Percentiles rank a stretch among this genome's conserved stretches.
phyloP scores from a whole-genome alignment of 2,797 vertebrate genomes.

The Gastrophryne carolinensis region DNA sequence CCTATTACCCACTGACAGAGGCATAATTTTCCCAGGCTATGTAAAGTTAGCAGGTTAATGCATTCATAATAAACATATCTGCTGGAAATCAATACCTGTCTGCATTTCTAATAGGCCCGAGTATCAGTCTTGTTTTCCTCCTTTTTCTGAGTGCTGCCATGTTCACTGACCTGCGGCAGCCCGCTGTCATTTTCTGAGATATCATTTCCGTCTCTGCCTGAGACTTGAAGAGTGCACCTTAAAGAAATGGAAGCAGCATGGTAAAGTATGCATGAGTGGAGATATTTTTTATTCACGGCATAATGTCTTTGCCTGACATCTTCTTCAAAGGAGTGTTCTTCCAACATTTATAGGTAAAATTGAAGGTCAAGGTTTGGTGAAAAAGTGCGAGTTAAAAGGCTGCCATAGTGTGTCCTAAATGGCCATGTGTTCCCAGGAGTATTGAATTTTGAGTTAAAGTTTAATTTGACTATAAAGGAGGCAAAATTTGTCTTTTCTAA shows the following conservation, averaged over 20 bases:
- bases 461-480: too few species aligned
- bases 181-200: slow-evolving; percentile 13
- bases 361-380: too few species aligned
- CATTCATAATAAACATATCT: slow-evolving; percentile 6
- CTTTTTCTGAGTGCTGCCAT: not conserved
- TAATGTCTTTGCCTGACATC: too few species aligned
- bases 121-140: not conserved
- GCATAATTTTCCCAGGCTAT: not conserved
- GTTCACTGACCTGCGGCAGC: slow-evolving; percentile 3
- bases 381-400: too few species aligned
- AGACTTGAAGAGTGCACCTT: not conserved
- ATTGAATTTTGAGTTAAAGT: too few species aligned
- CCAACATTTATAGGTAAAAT: too few species aligned
- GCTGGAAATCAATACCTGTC: not conserved
- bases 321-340: too few species aligned
- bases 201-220: slow-evolving; percentile 8
- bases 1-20: not conserved
- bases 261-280: not conserved
- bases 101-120: not conserved
- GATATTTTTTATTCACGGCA: not conserved
- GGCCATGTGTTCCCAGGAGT: too few species aligned
- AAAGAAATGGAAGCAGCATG: too few species aligned
- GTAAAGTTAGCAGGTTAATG: not conserved
- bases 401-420: too few species aligned
- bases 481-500: too few species aligned